Percentiles rank a stretch among this genome's conserved stretches.
phyloP scores from a whole-genome alignment of 30 jellyfish, hydroid and myxozoan genomes.

The Mastigias papua region DNA sequence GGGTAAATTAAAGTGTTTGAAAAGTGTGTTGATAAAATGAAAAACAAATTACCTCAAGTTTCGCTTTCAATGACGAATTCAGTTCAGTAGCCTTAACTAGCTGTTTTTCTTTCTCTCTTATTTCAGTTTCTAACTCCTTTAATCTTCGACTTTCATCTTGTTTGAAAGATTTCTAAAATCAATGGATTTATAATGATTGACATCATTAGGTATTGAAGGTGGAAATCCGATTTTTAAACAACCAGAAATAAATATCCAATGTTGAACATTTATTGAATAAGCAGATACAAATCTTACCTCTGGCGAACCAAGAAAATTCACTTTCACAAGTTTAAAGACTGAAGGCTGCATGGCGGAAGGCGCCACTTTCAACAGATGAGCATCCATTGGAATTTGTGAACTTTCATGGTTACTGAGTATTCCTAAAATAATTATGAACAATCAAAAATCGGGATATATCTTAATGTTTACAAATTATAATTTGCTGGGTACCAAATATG shows the following conservation, averaged over 20 bases:
- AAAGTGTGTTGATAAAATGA: too few relatives aligned
- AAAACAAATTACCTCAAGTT: background rate
- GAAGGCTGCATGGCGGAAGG: slow-evolving; percentile 42
- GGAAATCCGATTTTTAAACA: too few relatives aligned
- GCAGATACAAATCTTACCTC: slow-evolving; percentile 37
- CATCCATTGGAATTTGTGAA: slow-evolving; percentile 70
- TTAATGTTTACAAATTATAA: too few relatives aligned
- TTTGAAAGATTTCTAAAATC: slow-evolving; percentile 4
- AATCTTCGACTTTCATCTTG: background rate
- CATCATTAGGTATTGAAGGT: too few relatives aligned
- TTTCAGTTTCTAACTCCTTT: background rate
- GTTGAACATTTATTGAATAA: too few relatives aligned
- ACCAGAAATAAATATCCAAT: too few relatives aligned
- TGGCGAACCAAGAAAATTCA: slow-evolving; percentile 76
- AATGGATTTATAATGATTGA: background rate
- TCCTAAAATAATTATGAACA: slow-evolving; percentile 30
- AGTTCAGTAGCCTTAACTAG: background rate
- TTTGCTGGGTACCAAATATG: too few relatives aligned
- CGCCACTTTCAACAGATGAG: slow-evolving; percentile 27
- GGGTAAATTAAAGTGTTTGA: background rate
- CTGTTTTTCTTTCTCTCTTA: slow-evolving; percentile 25
- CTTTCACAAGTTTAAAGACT: slow-evolving; percentile 59
- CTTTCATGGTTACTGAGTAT: slow-evolving; percentile 12
- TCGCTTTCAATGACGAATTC: background rate
- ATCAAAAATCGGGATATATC: too few relatives aligned